Evolutionary conservation across 2,113 vertebrate genomes (phyloP).

Genomic region (Actenoides lindsayi): DNA sequence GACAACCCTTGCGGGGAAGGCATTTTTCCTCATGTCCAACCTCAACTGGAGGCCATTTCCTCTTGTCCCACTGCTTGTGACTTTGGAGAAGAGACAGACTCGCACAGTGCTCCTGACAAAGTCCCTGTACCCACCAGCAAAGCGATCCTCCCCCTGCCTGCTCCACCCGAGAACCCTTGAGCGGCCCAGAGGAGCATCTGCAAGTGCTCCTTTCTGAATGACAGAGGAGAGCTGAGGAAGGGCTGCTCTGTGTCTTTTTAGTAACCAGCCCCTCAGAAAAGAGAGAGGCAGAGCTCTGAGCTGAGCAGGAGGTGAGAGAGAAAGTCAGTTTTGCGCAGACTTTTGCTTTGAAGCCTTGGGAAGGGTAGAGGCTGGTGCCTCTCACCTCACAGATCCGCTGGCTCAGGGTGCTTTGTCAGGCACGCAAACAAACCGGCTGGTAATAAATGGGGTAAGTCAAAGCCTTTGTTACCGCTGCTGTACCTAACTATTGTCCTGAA

Average conservation of each 20-base stretch:
- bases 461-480: conserved; percentile 8
- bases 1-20: neutral
- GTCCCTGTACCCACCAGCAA: neutral
- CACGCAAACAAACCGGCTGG: conserved; percentile 38
- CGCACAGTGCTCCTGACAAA: conserved; percentile 5
- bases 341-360: neutral
- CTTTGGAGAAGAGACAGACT: neutral
- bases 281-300: neutral
- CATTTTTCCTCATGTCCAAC: neutral
- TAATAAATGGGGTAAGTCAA: neutral
- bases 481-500: conserved; percentile 17
- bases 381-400: neutral
- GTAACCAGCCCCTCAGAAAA: neutral
- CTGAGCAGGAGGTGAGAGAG: neutral
- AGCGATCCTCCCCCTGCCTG: neutral
- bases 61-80: neutral
- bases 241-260: conserved; percentile 25
- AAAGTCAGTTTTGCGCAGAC: neutral
- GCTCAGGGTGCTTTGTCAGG: neutral
- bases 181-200: neutral
- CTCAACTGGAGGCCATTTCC: neutral
- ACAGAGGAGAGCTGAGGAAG: neutral
- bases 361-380: neutral
- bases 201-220: neutral
- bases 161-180: neutral